Evolutionary conservation across 1,140 invertebrate genomes (phyloP), one percentile per base, ranked within the genome.

Genomic region (Achroia grisella): DNA sequence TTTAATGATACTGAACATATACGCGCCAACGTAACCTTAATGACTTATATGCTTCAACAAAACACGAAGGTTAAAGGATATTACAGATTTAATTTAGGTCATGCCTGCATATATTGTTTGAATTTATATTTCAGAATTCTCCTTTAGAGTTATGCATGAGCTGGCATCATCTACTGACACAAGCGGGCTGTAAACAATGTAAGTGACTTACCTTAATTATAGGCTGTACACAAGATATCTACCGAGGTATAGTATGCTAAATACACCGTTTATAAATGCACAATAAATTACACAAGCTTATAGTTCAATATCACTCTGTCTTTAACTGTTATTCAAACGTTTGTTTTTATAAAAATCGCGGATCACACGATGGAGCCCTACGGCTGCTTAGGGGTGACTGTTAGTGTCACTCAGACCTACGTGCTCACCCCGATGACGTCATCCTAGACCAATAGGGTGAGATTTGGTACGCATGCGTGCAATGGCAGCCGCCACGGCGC

Each of bases 341-440:
- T 77, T 79, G 75, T 79, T 80, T 64, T 72, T 67, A 45, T 69
- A 3, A 45, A 41, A 49, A 45, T 36, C 17, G 40, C 49, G 27
- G 37, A 41, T 39, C 44, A 52, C 60, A 60, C 73, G 64, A 61
- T 67, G 52, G 52, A 48, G 39, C 73, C 70, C 68, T 63, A 44
- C 61, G 56, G 51, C 56, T 35, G 62, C 68, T 71, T 67, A 52
- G 70, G 79, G 74, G 77, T 81, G 70, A 83, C 79, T 83, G 77
- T 73, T 81, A 58, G 60, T 78, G 75, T 77, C 71, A 81, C 66
- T 76, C 63, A 72, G 64, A 76, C 58, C 72, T 65, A 67, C 74
- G 71, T 69, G 70, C 77, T 81, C 75, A 83, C 75, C 79, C 78
- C 63, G 70, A 79, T 83, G 77, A 83, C 79, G 79, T 83, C 79